These are phyloP conservation scores for Varanus salvator DNA, from an alignment of 2,113 vertebrate genomes.

Conservation along the genomic window DNA sequence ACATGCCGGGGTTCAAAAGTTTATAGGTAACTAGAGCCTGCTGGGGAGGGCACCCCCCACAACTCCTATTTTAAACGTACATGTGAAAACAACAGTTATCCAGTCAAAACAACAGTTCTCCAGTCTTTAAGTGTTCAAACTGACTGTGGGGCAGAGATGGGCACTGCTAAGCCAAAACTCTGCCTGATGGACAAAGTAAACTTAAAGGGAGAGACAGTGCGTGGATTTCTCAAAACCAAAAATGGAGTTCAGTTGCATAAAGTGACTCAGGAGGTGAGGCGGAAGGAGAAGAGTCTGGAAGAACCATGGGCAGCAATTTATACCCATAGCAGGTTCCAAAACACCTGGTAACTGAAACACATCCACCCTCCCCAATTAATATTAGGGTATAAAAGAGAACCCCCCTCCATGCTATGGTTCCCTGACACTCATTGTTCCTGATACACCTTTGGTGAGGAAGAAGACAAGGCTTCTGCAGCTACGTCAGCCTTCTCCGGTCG, in stretches of 20 bases:
- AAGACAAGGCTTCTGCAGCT: neutral
- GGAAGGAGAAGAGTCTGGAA: neutral
- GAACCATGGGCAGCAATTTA: neutral
- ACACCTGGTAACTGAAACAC: no score
- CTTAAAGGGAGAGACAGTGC: neutral
- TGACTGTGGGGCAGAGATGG: slow-evolving; percentile 36
- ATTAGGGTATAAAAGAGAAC: neutral
- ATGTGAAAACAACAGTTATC: slow-evolving; percentile 40
- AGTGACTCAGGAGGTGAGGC: slow-evolving; percentile 14
- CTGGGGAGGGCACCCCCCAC: neutral
- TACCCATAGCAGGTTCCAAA: neutral
- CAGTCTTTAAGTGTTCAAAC: slow-evolving; percentile 39
- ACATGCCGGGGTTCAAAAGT: slow-evolving; percentile 68
- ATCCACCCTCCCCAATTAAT: neutral
- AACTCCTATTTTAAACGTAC: slow-evolving; percentile 9
- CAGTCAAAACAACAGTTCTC: no score
- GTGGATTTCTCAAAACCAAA: slow-evolving; percentile 32
- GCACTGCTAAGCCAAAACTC: slow-evolving; percentile 1
- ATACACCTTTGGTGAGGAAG: neutral
- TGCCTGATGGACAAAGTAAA: slow-evolving; percentile 3
- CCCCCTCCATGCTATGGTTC: neutral
- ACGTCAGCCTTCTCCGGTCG: neutral
- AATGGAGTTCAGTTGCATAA: slow-evolving; percentile 27
- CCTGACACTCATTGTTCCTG: no score
- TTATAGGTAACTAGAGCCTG: slow-evolving; percentile 55